Conservation (phyloP, 1,140 invertebrate genomes). For the Cryptotermes secundus region DNA sequence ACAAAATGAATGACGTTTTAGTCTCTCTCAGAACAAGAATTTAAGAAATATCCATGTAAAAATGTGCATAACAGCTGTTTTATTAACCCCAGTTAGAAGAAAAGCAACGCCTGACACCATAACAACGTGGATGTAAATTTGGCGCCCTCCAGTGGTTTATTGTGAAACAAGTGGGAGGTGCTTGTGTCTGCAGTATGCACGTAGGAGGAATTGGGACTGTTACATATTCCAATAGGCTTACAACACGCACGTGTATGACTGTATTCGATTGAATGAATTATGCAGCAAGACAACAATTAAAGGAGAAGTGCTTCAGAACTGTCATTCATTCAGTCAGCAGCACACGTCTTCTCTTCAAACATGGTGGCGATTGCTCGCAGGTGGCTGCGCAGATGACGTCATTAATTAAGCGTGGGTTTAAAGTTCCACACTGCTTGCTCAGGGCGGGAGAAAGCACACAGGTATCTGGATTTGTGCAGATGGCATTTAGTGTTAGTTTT, state of each 20-base stretch:
- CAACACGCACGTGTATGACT: neutral
- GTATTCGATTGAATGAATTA: constrained; percentile 13
- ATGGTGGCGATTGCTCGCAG: neutral
- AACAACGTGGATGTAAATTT: too few relatives aligned
- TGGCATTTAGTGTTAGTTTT: neutral
- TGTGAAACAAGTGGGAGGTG: neutral
- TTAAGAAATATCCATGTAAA: too few relatives aligned
- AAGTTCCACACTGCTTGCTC: neutral
- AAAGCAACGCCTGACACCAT: too few relatives aligned
- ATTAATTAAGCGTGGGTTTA: neutral
- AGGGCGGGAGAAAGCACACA: neutral
- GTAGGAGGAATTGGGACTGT: neutral
- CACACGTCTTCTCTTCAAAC: too few relatives aligned
- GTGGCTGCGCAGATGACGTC: neutral
- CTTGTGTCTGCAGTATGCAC: neutral
- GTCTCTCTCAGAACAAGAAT: too few relatives aligned
- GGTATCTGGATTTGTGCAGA: constrained; percentile 4
- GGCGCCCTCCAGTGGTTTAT: too few relatives aligned
- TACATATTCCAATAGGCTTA: neutral
- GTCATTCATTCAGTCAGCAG: neutral
- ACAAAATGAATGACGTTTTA: too few relatives aligned
- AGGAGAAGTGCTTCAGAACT: neutral
- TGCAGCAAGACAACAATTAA: neutral
- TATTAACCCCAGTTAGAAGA: too few relatives aligned
- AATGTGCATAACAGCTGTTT: too few relatives aligned